Percentiles rank a stretch among this genome's conserved stretches.
Conservation (phyloP, 2,888 invertebrate species). For the Dryocosmus kuriphilus region DNA sequence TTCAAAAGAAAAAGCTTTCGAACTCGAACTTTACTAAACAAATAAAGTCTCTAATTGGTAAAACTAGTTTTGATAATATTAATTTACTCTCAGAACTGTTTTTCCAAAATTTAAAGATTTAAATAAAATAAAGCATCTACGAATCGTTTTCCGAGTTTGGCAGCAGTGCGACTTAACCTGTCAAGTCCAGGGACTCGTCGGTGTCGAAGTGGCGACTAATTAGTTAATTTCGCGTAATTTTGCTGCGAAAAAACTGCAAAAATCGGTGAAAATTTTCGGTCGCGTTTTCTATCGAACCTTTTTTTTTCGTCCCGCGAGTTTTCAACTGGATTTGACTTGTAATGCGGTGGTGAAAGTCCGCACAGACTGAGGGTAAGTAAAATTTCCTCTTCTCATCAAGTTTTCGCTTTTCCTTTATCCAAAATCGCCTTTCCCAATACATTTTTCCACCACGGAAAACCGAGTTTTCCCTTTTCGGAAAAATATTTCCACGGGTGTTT, state of each 20-base stretch:
- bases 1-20: not conserved
- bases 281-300: slow-evolving; percentile 32
- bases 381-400: slow-evolving; percentile 31
- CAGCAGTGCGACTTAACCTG: slow-evolving; percentile 66
- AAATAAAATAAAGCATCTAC: too few relatives aligned
- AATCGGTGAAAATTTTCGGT: not conserved
- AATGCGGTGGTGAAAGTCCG: slow-evolving; percentile 73
- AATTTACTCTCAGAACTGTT: too few relatives aligned
- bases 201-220: slow-evolving; percentile 50
- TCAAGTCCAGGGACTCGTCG: slow-evolving; percentile 57
- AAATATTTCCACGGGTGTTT: not conserved
- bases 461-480: not conserved
- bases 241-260: not conserved
- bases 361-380: slow-evolving; percentile 57
- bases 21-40: not conserved
- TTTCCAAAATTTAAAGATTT: too few relatives aligned
- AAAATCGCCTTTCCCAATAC: not conserved
- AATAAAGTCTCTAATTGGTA: too few relatives aligned
- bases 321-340: slow-evolving; percentile 62
- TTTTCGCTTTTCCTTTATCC: slow-evolving; percentile 29
- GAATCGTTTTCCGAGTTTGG: too few relatives aligned
- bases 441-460: not conserved
- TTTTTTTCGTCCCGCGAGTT: slow-evolving; percentile 48
- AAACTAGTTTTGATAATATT: too few relatives aligned
- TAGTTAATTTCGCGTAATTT: slow-evolving; percentile 51